Evolutionary conservation across 2,797 vertebrate species (phyloP).

Genomic region (Steatocranus sp.): DNA sequence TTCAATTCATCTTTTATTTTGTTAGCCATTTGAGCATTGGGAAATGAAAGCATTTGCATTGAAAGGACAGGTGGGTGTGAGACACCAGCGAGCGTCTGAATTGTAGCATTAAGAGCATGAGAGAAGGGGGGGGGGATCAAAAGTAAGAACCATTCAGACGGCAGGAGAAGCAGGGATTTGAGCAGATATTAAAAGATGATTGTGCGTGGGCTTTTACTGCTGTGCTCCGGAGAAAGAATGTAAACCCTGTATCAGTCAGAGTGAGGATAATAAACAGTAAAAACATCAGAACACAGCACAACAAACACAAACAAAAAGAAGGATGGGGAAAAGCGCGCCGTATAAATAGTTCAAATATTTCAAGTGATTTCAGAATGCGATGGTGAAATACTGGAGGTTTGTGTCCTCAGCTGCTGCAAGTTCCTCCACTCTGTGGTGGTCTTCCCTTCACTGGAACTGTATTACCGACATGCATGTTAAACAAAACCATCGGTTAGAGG

Average conservation of each 20-base stretch:
- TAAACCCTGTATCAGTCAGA: constrained; percentile 73
- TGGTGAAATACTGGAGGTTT: constrained; percentile 71
- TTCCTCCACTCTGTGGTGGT: constrained; percentile 5
- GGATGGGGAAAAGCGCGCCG: constrained; percentile 22
- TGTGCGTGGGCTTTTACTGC: constrained; percentile 71
- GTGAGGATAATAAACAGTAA: constrained; percentile 66
- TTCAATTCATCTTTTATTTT: constrained; percentile 43
- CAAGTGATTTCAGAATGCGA: constrained; percentile 68
- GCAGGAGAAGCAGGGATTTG: constrained; percentile 63
- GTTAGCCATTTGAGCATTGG: constrained; percentile 40
- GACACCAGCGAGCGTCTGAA: constrained; percentile 44
- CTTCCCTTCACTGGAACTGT: constrained; percentile 33
- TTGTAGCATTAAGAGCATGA: constrained; percentile 52
- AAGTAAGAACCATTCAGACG: constrained; percentile 57
- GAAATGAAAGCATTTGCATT: constrained; percentile 55
- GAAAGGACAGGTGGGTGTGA: constrained; percentile 73
- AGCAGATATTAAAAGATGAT: constrained; percentile 79
- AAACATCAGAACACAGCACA: constrained; percentile 62
- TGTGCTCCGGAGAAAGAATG: constrained; percentile 67
- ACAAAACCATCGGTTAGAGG: neutral
- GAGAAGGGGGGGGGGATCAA: constrained; percentile 26
- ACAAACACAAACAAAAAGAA: constrained; percentile 62
- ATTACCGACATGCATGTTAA: neutral
- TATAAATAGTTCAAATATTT: constrained; percentile 78
- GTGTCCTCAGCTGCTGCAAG: constrained; percentile 57